These are phyloP conservation scores for Bursaphelenchus okinawaensis DNA, from an alignment of 2,888 invertebrate genomes.

Conservation along the genomic window DNA sequence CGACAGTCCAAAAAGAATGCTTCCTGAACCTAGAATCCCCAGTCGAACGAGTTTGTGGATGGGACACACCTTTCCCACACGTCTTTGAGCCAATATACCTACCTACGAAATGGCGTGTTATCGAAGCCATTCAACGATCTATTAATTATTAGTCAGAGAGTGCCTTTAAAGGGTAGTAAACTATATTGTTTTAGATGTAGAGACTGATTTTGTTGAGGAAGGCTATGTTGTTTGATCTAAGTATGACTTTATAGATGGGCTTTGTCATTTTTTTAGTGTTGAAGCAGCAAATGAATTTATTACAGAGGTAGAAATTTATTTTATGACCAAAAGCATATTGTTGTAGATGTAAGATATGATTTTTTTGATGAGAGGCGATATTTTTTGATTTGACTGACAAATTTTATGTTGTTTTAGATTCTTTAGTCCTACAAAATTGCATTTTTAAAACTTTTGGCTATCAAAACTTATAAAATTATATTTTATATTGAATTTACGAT, in stretches of 20 bases:
- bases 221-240: too few species aligned
- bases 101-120: slow-evolving; percentile 85
- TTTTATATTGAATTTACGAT: background rate
- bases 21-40: slow-evolving; percentile 92
- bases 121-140: slow-evolving; percentile 73
- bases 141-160: slow-evolving; percentile 66
- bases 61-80: slow-evolving; percentile 96
- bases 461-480: background rate
- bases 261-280: too few species aligned
- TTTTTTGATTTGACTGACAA: too few species aligned
- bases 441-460: background rate
- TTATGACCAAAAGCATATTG: too few species aligned
- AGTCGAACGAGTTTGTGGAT: slow-evolving; percentile 79
- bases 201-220: too few species aligned
- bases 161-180: slow-evolving; percentile 8
- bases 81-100: slow-evolving; percentile 91
- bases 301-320: too few species aligned
- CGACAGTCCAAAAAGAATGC: slow-evolving; percentile 86
- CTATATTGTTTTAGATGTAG: background rate
- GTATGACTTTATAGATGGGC: too few species aligned
- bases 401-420: too few species aligned
- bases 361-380: too few species aligned
- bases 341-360: too few species aligned
- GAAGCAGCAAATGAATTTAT: too few species aligned
- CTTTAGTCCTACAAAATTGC: background rate